Conservation (phyloP, 2,113 vertebrate species). For the Charadrius vociferus region DNA sequence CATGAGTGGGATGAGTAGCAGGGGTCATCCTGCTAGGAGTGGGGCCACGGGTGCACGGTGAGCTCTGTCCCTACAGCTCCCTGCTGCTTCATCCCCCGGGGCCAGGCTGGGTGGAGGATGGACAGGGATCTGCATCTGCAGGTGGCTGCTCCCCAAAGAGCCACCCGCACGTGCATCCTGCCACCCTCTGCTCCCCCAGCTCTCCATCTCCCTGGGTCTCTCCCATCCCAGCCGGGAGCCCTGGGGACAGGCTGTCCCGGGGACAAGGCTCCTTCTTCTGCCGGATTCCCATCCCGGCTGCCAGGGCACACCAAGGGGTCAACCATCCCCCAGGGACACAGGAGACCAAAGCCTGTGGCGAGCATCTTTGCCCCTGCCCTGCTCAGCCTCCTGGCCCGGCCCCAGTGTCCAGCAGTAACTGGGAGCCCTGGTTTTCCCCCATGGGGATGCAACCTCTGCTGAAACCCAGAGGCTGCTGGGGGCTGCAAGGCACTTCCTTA, state of each 20-base stretch:
- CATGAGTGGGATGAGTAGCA: fast-evolving
- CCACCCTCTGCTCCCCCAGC: neutral
- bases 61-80: neutral
- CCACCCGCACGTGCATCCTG: fast-evolving
- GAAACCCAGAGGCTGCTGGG: neutral
- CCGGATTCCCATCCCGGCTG: neutral
- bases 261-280: neutral
- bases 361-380: neutral
- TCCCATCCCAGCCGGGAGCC: neutral
- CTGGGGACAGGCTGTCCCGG: neutral
- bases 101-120: neutral
- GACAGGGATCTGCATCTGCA: neutral
- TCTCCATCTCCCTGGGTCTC: neutral
- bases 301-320: neutral
- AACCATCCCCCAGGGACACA: too few species aligned
- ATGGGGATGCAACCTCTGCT: neutral
- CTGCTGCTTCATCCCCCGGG: neutral
- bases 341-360: neutral
- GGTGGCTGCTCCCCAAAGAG: neutral
- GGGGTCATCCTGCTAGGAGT: neutral
- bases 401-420: neutral
- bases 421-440: neutral
- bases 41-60: neutral
- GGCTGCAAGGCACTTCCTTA: neutral
- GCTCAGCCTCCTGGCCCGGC: neutral